phyloP scores from a whole-genome alignment of 2,888 invertebrate species.

The Dryobotodes eremita region DNA sequence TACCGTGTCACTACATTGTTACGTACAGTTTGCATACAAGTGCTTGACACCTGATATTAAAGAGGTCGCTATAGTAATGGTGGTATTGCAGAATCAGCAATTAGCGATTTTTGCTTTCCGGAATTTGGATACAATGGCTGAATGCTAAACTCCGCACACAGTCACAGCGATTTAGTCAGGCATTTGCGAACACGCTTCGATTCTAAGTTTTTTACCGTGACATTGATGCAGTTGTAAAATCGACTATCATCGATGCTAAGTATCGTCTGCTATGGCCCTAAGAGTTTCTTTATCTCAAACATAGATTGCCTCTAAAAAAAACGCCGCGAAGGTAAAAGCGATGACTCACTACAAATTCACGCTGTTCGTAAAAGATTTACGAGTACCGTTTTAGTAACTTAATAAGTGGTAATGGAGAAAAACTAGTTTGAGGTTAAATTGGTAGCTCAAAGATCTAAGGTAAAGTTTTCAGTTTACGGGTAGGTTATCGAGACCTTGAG shows the following conservation, averaged over 20 bases:
- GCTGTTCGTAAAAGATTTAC: not conserved
- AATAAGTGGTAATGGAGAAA: not conserved
- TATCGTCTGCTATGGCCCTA: not conserved
- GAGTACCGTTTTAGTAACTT: not conserved
- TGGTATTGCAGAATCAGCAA: not conserved
- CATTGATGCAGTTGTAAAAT: not conserved
- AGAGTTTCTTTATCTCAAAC: not conserved
- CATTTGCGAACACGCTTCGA: not conserved
- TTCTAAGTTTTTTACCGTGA: not conserved
- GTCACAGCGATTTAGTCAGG: not conserved
- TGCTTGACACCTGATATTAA: constrained; percentile 37
- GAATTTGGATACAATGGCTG: not conserved
- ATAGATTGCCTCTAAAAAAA: not conserved
- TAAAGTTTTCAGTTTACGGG: constrained; percentile 9
- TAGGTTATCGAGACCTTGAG: constrained; percentile 2
- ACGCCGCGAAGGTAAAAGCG: not conserved
- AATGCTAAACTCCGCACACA: not conserved
- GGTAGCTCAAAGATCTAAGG: constrained; percentile 5
- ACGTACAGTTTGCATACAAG: constrained; percentile 50
- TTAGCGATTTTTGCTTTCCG: not conserved
- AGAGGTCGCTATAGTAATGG: not conserved
- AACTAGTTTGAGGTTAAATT: not conserved
- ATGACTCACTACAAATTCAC: not conserved
- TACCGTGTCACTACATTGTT: constrained; percentile 50
- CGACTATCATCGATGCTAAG: not conserved